Percentiles rank a stretch among this genome's conserved stretches.
Conservation (phyloP, 2,113 vertebrate genomes). For the Ailurus styani region DNA sequence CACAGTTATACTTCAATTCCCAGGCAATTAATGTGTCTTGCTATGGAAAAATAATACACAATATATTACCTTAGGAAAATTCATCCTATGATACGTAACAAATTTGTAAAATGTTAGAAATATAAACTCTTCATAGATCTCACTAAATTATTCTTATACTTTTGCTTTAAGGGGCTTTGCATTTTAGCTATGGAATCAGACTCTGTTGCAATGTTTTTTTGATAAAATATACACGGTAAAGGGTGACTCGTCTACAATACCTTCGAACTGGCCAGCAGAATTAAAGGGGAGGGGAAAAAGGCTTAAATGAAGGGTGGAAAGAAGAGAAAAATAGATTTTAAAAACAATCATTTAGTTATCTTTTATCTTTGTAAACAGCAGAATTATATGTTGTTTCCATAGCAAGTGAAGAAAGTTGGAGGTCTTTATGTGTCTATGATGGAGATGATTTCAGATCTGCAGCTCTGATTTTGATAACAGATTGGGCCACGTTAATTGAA, state of each 20-base stretch:
- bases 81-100: neutral
- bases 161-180: neutral
- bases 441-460: neutral
- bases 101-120: neutral
- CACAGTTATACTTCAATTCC: slow-evolving; percentile 14
- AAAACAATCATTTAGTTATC: neutral
- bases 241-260: neutral
- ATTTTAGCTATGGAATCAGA: neutral
- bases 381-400: neutral
- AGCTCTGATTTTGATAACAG: neutral
- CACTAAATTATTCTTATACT: neutral
- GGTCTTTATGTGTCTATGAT: neutral
- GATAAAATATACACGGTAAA: neutral
- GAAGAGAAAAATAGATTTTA: neutral
- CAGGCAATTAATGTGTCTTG: neutral
- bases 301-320: neutral
- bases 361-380: neutral
- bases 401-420: neutral
- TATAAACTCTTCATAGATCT: neutral
- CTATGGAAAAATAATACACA: slow-evolving; percentile 30
- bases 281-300: neutral
- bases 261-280: neutral
- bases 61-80: slow-evolving; percentile 27
- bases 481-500: neutral
- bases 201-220: neutral